Conservation (phyloP, 2,113 vertebrate species). For the Danionella cerebrum region DNA sequence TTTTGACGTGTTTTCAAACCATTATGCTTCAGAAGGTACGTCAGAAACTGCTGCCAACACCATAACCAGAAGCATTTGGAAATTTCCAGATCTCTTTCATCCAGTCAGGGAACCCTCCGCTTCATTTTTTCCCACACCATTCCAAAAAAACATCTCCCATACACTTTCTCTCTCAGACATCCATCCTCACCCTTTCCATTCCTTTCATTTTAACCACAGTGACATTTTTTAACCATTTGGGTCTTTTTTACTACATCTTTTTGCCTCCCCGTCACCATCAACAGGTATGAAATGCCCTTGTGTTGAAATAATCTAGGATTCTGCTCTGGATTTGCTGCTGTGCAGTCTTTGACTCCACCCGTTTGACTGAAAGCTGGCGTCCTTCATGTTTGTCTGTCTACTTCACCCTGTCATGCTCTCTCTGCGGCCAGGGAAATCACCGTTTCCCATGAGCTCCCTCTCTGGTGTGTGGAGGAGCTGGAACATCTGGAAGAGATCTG, state of each 20-base stretch:
- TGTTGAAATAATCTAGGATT: no score
- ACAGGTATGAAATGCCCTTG: no score
- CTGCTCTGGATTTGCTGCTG: constrained; percentile 18
- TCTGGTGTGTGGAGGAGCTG: constrained; percentile 47
- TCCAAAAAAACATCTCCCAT: constrained; percentile 33
- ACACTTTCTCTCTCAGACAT: constrained; percentile 37
- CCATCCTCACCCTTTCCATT: constrained; percentile 43
- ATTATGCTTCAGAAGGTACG: constrained; percentile 50
- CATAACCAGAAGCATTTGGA: constrained; percentile 41
- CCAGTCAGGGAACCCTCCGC: constrained; percentile 34
- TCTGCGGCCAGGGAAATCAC: constrained; percentile 73
- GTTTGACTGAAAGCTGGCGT: constrained; percentile 16
- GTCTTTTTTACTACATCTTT: no score
- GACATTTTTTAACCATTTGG: background rate
- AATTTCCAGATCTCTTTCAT: constrained; percentile 52
- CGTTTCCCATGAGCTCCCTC: constrained; percentile 65
- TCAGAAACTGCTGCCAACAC: constrained; percentile 48
- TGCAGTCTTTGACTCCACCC: constrained; percentile 12
- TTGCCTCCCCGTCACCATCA: no score
- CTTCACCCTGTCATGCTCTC: constrained; percentile 65
- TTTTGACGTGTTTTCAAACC: constrained; percentile 55
- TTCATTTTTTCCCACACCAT: constrained; percentile 51
- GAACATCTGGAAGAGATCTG: constrained; percentile 66
- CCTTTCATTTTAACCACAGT: constrained; percentile 12
- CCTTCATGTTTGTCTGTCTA: constrained; percentile 52